Conservation (phyloP, 2,888 invertebrate species). For the Ommatoiulus sabulosus region DNA sequence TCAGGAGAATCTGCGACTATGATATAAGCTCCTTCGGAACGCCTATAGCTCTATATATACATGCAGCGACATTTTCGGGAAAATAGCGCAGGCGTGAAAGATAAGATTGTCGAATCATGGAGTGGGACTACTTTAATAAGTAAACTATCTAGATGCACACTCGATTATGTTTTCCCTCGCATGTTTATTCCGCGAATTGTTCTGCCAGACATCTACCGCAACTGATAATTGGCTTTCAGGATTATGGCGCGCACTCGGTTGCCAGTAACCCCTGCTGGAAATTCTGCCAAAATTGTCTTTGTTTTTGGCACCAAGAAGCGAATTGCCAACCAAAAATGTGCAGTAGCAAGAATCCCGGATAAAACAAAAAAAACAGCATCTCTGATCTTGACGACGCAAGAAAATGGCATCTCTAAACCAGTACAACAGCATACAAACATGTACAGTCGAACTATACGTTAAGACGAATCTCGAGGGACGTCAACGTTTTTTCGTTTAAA, state of each 20-base stretch:
- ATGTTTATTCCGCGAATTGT: constrained; percentile 14
- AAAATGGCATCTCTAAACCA: too few species aligned
- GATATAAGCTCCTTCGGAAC: not conserved
- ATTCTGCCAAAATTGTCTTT: not conserved
- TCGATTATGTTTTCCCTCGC: constrained; percentile 33
- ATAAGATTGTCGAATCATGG: constrained; percentile 15
- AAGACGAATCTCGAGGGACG: too few species aligned
- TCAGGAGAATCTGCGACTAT: not conserved
- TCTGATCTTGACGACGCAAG: not conserved
- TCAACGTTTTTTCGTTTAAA: too few species aligned
- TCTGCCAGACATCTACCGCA: constrained; percentile 28
- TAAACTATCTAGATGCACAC: constrained; percentile 28
- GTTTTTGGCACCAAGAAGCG: not conserved
- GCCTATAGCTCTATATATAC: not conserved
- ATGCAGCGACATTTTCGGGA: not conserved
- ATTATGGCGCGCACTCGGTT: not conserved
- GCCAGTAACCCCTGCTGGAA: not conserved
- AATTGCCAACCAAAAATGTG: not conserved
- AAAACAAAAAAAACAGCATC: not conserved
- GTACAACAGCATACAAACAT: too few species aligned
- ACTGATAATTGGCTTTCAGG: constrained; percentile 22
- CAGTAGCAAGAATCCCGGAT: not conserved
- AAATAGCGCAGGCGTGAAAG: constrained; percentile 28
- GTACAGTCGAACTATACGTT: too few species aligned
- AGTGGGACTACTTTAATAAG: constrained; percentile 28